Evolutionary conservation across 2,797 vertebrate species (phyloP), one percentile per base, ranked within the genome.

Genomic region (Gambelia wislizenii): DNA sequence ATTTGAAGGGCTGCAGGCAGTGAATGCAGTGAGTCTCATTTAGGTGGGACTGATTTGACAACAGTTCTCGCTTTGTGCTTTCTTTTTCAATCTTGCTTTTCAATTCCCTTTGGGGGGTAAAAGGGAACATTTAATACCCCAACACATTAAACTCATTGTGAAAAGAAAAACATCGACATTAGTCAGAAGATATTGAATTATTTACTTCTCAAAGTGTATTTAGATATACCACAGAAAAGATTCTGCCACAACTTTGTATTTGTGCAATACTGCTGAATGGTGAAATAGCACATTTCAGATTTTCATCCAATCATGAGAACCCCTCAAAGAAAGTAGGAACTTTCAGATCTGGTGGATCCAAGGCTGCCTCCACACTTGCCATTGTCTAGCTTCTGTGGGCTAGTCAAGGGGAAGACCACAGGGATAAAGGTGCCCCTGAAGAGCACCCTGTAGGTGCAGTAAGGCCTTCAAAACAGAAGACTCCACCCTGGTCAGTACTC

Each of bases 1-100:
- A 98, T 94, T 98, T 97, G 95, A 98, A 99, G 72, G 98, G 98
- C 94, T 98, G 98, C 87, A 99, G 98, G 93, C 99, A 99, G 96
- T 95, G 98, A 87, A 99, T 97, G 0, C 99, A 99, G 94, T 98
- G 97, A 0, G 98, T 98, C 47, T 97, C 96, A 0, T 97, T 96
- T 80, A 98, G 96, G 13, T 95, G 97, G 33, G 94, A 97, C n/a
- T 98, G 95, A 20, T 93, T 90, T 0, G 97, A 97, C 20, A 99
- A 96, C 87, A 99, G 97, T 91, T 98, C 98, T 0, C 96, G 95
- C 95, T 98, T 99, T 2, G 94, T 96, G 89, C 96, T 98, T 89
- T 99, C 98, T 93, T 98, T 98, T 94, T 98, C 94, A 0, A 99
- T 97, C 84, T 97, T 97, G 16, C 95, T 97, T 95, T 98, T 98